These are phyloP conservation scores for Limulus polyphemus DNA, from an alignment of 2,888 invertebrate genomes.

Conservation along the genomic window DNA sequence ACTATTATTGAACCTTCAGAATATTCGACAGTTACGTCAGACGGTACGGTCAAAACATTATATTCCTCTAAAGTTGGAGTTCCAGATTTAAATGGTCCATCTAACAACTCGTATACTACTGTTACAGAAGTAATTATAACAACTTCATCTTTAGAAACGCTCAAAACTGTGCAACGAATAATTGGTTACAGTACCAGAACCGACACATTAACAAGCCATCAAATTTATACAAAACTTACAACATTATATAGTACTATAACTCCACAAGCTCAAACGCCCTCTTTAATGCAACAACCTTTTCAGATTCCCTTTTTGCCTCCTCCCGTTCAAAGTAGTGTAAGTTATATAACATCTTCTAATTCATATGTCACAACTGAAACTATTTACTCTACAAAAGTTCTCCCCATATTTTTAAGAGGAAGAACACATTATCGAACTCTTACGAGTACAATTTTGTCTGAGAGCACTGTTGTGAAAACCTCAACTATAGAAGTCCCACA, in stretches of 20 bases:
- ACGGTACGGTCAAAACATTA: conserved; percentile 23
- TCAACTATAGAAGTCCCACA: conserved; percentile 19
- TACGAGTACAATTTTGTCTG: conserved; percentile 24
- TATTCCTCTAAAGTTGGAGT: conserved; percentile 20
- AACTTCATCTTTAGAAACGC: conserved; percentile 11
- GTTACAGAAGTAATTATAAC: conserved; percentile 27
- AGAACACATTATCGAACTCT: conserved; percentile 26
- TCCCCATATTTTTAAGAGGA: conserved; percentile 25
- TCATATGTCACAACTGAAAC: conserved; percentile 24
- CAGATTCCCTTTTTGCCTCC: neutral
- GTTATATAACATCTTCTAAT: conserved; percentile 20
- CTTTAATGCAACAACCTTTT: conserved; percentile 10
- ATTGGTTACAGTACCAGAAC: conserved; percentile 28
- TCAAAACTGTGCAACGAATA: conserved; percentile 19
- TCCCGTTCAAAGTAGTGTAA: conserved; percentile 11
- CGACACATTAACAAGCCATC: conserved; percentile 26
- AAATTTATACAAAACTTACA: conserved; percentile 25
- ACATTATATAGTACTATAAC: conserved; percentile 21
- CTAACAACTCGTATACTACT: conserved; percentile 7
- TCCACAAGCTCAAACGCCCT: conserved; percentile 18
- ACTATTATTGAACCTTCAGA: conserved; percentile 25
- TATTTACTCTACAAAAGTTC: conserved; percentile 24
- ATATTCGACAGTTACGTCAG: conserved; percentile 21
- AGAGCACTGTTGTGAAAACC: conserved; percentile 24
- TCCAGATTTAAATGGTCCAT: conserved; percentile 17